Base-by-base conservation (phyloP, 2,888 invertebrate genomes). In the Drosophila algonquin region DNA sequence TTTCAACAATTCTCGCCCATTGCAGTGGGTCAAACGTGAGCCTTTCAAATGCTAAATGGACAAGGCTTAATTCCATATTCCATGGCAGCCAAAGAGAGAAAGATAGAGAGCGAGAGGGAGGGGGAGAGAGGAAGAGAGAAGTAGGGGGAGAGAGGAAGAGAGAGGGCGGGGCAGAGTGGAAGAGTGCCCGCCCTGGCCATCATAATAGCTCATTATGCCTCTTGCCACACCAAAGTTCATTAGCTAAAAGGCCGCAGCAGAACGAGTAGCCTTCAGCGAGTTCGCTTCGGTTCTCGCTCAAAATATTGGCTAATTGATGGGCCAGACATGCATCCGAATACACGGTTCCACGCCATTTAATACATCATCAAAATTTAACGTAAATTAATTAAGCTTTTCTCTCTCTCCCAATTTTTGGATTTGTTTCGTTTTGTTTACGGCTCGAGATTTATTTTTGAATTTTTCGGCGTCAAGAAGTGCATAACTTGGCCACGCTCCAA, bases 401-500 rank as follows among this genome's bases (percentile, higher is more conserved):
- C 30, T 44, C 3, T 30, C 18, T 32, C 27, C 44, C 24, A 56
- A 21, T 16, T 9, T 24, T 18, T 14, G 51, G 58, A 12, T 53
- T 63, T 58, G n/a, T 35, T 62, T 65, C 55, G 12, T 58, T 58
- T 58, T 54, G 50, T 83, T 50, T 59, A 70, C 65, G 73, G 69
- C 59, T 79, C 69, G 67, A 40, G n/a, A 70, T 73, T 72, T 89
- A 89, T 88, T 87, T 89, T 87, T 72, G 75, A 75, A 52, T 40
- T 40, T 40, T 7, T 63, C 63, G 72, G 71, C 75, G 63, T 79
- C 68, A 68, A 78, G 69, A 87, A 84, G 81, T 88, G 87, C 87
- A 84, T 82, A 89, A 87, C 73, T 89, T 84, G 84, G 84, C 89
- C 80, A 69, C 71, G 73, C 73, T 79, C 89, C 89, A 85, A 89